These are phyloP conservation scores for Ceratosolen fusciceps DNA, from an alignment of 1,140 invertebrate species.

Conservation along the genomic window DNA sequence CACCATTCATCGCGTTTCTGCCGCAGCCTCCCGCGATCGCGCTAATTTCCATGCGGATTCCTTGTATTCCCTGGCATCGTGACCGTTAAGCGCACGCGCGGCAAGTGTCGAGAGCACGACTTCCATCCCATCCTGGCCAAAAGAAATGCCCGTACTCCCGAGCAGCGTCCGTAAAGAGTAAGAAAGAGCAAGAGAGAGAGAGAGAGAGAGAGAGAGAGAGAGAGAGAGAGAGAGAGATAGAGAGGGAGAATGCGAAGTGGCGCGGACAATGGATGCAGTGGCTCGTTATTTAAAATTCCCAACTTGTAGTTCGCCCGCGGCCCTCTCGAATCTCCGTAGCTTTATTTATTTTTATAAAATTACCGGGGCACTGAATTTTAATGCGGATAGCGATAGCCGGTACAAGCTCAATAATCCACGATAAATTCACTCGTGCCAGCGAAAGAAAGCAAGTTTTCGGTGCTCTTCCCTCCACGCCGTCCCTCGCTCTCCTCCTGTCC, in stretches of 20 bases:
- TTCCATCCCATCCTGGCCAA: neutral
- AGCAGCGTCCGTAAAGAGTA: too few relatives aligned
- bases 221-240: neutral
- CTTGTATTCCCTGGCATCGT: constrained; percentile 10
- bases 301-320: neutral
- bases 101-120: neutral
- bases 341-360: neutral
- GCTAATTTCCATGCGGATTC: constrained; percentile 44
- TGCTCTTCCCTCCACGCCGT: neutral
- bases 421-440: neutral
- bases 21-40: neutral
- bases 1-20: neutral
- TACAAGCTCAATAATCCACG: neutral
- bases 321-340: neutral
- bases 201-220: constrained; percentile 4
- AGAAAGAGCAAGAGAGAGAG: too few relatives aligned
- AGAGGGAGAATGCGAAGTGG: neutral
- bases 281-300: neutral
- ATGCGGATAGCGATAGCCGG: neutral
- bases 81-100: constrained; percentile 22
- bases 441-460: neutral
- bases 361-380: neutral
- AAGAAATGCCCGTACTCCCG: neutral
- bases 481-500: neutral
- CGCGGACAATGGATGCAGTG: neutral